phyloP scores from a whole-genome alignment of 1,140 invertebrate genomes.

The Dreissena polymorpha region DNA sequence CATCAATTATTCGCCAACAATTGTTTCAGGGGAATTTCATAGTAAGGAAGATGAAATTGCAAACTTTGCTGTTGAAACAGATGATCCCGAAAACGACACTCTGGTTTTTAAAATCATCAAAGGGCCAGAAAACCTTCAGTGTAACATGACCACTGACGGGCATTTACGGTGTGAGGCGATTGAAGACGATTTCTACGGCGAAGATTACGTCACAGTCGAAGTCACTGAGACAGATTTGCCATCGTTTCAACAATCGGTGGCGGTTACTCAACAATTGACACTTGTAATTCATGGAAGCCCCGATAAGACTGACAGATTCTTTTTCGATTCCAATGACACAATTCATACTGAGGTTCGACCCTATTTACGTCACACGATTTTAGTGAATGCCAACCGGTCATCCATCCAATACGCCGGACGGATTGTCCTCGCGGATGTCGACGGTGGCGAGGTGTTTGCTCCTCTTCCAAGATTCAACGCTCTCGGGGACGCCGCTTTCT shows the following conservation, averaged over 20 bases:
- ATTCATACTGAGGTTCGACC: slow-evolving; percentile 6
- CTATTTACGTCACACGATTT: neutral
- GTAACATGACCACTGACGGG: neutral
- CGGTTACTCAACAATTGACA: neutral
- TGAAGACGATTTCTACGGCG: slow-evolving; percentile 22
- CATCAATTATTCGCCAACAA: slow-evolving; percentile 5
- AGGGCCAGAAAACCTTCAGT: neutral
- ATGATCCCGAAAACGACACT: slow-evolving; percentile 23
- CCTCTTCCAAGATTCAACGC: neutral
- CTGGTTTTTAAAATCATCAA: slow-evolving; percentile 15
- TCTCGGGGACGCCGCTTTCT: slow-evolving; percentile 13
- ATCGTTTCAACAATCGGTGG: neutral
- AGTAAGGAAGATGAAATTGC: neutral
- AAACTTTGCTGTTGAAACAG: neutral
- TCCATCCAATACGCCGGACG: slow-evolving; percentile 3
- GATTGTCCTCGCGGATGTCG: slow-evolving; percentile 33
- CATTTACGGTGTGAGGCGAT: neutral
- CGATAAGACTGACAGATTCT: slow-evolving; percentile 20
- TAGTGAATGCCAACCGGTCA: slow-evolving; percentile 16
- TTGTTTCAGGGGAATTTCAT: neutral
- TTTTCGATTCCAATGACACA: slow-evolving; percentile 18
- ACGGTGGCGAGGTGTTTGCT: slow-evolving; percentile 18
- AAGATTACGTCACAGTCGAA: slow-evolving; percentile 25
- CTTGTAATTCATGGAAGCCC: neutral
- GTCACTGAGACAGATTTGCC: slow-evolving; percentile 26